Evolutionary conservation across 2,113 vertebrate genomes (phyloP).

Genomic region (Datnioides undecimradiatus): DNA sequence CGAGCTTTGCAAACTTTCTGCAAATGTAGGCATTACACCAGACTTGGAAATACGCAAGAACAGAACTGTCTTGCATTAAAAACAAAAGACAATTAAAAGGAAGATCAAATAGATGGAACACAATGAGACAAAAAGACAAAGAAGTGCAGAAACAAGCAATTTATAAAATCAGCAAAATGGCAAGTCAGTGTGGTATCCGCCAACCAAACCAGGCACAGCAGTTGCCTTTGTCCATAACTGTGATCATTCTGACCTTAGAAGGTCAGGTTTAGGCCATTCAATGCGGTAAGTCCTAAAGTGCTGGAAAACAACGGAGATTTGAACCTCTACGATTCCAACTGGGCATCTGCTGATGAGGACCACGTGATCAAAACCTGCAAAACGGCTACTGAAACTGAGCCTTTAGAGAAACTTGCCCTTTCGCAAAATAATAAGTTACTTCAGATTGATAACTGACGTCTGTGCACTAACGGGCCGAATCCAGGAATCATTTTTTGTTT

Average conservation of each 20-base stretch:
- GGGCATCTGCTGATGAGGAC: not conserved
- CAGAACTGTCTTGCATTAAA: not conserved
- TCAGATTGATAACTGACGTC: too few relatives aligned
- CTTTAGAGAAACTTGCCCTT: too few relatives aligned
- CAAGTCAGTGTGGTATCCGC: not conserved
- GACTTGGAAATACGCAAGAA: not conserved
- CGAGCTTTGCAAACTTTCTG: slow-evolving; percentile 41
- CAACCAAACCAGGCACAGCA: not conserved
- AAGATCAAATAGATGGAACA: not conserved
- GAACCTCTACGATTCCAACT: not conserved
- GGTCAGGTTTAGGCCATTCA: too few relatives aligned
- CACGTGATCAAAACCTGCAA: not conserved
- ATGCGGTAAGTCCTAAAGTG: too few relatives aligned
- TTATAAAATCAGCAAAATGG: too few relatives aligned
- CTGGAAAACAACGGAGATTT: too few relatives aligned
- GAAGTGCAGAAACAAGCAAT: not conserved
- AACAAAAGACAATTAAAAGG: not conserved
- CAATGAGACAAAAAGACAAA: not conserved
- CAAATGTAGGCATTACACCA: slow-evolving; percentile 40
- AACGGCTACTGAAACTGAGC: not conserved
- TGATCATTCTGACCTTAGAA: not conserved
- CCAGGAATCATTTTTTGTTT: not conserved
- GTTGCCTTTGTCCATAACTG: not conserved
- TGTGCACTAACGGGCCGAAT: not conserved
- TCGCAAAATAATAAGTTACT: too few relatives aligned